Evolutionary conservation across 2,113 vertebrate species (phyloP).

Genomic region (Acrocephalus arundinaceus): DNA sequence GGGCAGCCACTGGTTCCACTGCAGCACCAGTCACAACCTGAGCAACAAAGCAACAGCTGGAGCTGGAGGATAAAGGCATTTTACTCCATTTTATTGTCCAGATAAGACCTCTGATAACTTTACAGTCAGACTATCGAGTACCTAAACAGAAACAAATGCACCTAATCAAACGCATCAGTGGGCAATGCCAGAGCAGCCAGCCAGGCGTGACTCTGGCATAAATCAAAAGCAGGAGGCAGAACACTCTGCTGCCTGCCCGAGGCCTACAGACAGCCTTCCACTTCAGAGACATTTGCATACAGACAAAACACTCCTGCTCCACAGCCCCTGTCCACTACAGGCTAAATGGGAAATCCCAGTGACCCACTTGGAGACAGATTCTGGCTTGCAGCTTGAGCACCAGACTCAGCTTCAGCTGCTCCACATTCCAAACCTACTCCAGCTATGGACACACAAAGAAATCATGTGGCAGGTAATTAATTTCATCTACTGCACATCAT

Average conservation of each 20-base stretch:
- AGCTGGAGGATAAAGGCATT: neutral
- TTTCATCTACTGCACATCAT: neutral
- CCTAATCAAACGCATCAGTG: neutral
- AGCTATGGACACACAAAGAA: neutral
- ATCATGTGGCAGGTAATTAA: neutral
- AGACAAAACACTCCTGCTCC: neutral
- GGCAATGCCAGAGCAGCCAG: neutral
- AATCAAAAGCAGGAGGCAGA: neutral
- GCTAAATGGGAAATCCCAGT: neutral
- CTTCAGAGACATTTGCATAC: neutral
- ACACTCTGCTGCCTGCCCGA: neutral
- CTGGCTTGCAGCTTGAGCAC: neutral
- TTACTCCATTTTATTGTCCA: neutral
- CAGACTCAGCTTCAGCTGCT: neutral
- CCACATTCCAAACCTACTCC: neutral
- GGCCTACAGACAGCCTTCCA: neutral
- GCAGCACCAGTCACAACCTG: neutral
- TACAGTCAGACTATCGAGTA: neutral
- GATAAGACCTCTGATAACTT: neutral
- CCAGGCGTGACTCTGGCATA: neutral
- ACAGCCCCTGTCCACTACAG: neutral
- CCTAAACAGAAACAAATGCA: constrained; percentile 22
- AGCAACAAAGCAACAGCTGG: neutral
- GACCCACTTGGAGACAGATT: neutral
- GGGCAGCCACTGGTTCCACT: neutral